Base-by-base conservation (phyloP, 1,140 invertebrate species). In the Asbolus verrucosus region DNA sequence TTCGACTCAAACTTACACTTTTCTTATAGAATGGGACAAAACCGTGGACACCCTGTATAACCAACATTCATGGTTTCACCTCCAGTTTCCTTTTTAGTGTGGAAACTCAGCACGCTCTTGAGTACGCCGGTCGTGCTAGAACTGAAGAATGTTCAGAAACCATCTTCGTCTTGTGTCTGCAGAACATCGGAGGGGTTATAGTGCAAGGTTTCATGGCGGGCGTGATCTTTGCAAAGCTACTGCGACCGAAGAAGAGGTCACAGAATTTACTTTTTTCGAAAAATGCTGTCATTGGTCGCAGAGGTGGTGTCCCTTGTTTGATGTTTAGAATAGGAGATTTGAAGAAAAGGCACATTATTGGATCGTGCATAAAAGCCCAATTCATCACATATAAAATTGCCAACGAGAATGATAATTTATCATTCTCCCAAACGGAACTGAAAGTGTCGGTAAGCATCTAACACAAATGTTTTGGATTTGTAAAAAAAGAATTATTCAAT, bases 251-350 rank as follows among this genome's bases (percentile, higher is more conserved):
- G 82, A 96, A 97, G 80, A 85, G 96, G 60, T 92, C 94, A 9
- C 94, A 96, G 81, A 97, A 96, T 4, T 83, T 98, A 30, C 87
- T 97, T 78, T 98, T 97, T 83, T 95, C 93, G 71, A 86, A 91
- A 69, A 90, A 94, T 78, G 94, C 95, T 1, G 92, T 95, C 9
- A 92, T 97, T 75, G 95, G 94, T 78, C 88, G 92, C 78, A 84
- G 95, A 54, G 92, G 94, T 81, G 94, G 94, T 4, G 87, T 91
- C 69, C 85, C 96, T 4, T 95, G 93, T 81, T 85, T 98, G 41
- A 91, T 96, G 88, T 95, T 97, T 81, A 85, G 95, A 6, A 93
- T 98, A 5, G 95, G 94, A 4, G 95, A 98, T 81, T 95, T 98
- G 92, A 86, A 95, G 70, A 96, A 95, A 81, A 94, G 92, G 14